Percentiles rank a stretch among this genome's conserved stretches.
These are phyloP conservation scores for Meloidogyne floridensis DNA, from an alignment of 1,140 invertebrate species.

Conservation along the genomic window DNA sequence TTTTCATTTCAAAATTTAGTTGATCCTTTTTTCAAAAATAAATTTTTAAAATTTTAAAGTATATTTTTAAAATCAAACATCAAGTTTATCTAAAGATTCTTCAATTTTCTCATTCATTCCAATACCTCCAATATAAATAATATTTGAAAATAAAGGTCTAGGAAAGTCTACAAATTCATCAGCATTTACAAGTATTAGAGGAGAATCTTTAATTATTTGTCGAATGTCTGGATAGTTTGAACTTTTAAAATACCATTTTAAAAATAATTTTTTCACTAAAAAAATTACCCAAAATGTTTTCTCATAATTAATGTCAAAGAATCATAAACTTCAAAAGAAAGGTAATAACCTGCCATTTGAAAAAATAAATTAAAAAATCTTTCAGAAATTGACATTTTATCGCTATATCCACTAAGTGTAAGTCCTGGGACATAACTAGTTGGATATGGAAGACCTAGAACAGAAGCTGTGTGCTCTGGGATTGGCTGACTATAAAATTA, in stretches of 20 bases:
- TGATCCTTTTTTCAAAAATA: background rate
- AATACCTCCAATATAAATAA: conserved; percentile 46
- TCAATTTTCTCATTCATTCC: conserved; percentile 29
- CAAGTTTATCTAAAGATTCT: background rate
- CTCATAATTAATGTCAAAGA: too few species aligned
- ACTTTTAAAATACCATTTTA: too few species aligned
- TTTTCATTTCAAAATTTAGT: conserved; percentile 40
- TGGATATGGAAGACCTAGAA: too few species aligned
- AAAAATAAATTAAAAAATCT: too few species aligned
- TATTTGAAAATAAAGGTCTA: conserved; percentile 31
- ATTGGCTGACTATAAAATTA: too few species aligned
- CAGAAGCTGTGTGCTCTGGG: too few species aligned
- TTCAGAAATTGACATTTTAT: too few species aligned
- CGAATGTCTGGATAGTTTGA: conserved; percentile 34
- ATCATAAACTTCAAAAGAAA: too few species aligned
- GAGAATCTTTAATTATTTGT: conserved; percentile 28
- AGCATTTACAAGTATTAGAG: conserved; percentile 42
- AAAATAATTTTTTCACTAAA: conserved; percentile 36
- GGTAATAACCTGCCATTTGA: too few species aligned
- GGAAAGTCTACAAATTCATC: conserved; percentile 49
- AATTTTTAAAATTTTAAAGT: conserved; percentile 19
- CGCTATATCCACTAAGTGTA: too few species aligned
- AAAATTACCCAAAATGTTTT: too few species aligned
- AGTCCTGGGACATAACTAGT: too few species aligned
- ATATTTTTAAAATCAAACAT: background rate